Base-by-base conservation (phyloP, 2,888 invertebrate species). In the Coleophora deauratella region DNA sequence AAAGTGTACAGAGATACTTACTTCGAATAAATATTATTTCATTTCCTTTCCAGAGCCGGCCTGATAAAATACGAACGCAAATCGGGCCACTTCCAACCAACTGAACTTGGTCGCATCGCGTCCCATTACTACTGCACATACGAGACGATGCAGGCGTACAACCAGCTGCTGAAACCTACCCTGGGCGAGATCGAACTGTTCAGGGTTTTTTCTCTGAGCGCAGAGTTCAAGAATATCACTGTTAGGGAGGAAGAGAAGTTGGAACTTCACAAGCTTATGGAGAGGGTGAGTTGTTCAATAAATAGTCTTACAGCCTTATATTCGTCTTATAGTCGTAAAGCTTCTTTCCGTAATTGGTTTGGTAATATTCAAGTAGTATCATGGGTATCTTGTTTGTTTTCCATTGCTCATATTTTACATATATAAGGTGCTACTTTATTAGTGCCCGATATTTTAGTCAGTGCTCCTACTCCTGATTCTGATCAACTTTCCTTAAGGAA, bases 91-190 rank as follows among this genome's bases (percentile, higher is more conserved):
- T 88, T 90, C 54, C 91, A 94, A 66, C 92, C 95, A 0, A 98
- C 98, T 0, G 99, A 99, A 76, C 85, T 99, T 9, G 99, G 99
- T 1, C 90, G 99, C 31, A 99, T 99, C 64, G 96, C 99, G 3
- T 98, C 98, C 0, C 98, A 99, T 85, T 99, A 95, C 87, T 99
- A 99, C 80, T 96, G 98, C 67, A 97, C 98, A 0, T 93, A 96
- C 73, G 98, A 99, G 54, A 97, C 98, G 0, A 98, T 99, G 92
- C 90, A 95, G 55, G 95, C 96, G 0, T 99, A 99, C 82, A 98
- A 98, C 74, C 97, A 98, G 69, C 87, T 99, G 37, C 78, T 99
- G 47, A 98, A 99, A 72, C 96, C 98, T 10, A 99, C 98, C 0
- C 86, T 99, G 1, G 96, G 97, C 46, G 99, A 99, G 84, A 99